phyloP scores from a whole-genome alignment of 1,140 invertebrate genomes.

The Nomia melanderi region DNA sequence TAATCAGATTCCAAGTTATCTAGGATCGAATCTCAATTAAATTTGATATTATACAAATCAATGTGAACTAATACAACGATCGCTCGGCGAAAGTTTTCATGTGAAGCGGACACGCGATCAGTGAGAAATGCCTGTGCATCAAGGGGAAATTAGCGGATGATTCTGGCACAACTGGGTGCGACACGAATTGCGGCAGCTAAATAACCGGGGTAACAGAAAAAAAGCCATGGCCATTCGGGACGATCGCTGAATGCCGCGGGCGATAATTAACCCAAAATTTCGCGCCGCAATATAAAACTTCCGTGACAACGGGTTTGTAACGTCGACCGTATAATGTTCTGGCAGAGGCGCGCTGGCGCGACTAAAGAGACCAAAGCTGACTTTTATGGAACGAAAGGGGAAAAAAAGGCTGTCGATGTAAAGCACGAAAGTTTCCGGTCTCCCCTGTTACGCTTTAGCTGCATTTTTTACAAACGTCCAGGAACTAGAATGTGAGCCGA shows the following conservation, averaged over 20 bases:
- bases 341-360: conserved; percentile 41
- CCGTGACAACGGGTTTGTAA: conserved; percentile 36
- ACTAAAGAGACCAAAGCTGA: conserved; percentile 47
- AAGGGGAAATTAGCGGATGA: conserved; percentile 1
- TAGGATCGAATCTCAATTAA: neutral
- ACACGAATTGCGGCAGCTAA: conserved; percentile 10
- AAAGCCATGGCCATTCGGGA: neutral
- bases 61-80: conserved; percentile 1
- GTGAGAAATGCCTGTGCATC: neutral
- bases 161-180: neutral
- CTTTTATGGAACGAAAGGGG: conserved; percentile 51
- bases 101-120: neutral
- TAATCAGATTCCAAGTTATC: neutral
- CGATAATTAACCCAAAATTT: conserved; percentile 54
- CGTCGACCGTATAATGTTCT: conserved; percentile 59
- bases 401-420: conserved; percentile 55
- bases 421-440: conserved; percentile 57
- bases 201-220: neutral
- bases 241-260: conserved; percentile 20
- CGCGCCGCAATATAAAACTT: conserved; percentile 45
- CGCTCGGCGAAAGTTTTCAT: neutral
- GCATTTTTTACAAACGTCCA: neutral
- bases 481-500: too few species aligned
- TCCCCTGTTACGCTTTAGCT: too few species aligned
- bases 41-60: neutral